Evolutionary conservation across 2,888 invertebrate species (phyloP).

Genomic region (Pardosa pseudoannulata): DNA sequence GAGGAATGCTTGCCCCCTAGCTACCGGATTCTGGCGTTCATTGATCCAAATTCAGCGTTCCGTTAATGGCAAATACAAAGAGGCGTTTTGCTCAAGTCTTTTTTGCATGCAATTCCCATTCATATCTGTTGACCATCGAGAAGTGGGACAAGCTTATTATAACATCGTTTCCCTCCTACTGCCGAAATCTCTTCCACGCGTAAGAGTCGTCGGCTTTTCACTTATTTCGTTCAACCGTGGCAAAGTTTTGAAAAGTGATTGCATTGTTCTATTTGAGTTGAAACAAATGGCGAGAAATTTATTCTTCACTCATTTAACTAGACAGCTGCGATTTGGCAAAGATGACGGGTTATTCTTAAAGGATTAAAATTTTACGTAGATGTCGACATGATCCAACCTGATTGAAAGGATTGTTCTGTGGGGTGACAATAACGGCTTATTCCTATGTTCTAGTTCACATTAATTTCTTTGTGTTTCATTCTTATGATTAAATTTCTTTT

Average conservation of each 20-base stretch:
- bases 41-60: neutral
- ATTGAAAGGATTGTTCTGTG: no score
- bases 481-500: no score
- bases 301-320: neutral
- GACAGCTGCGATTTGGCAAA: no score
- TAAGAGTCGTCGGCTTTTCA: neutral
- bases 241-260: neutral
- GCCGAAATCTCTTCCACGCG: neutral
- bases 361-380: no score
- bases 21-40: neutral
- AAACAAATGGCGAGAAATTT: neutral
- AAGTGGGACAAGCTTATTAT: neutral
- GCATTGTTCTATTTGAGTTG: neutral
- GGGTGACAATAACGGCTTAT: no score
- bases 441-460: no score
- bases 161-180: neutral
- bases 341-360: no score
- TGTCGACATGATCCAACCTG: no score
- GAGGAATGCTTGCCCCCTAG: neutral
- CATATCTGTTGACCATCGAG: neutral
- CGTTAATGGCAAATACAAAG: neutral
- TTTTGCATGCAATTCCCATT: neutral
- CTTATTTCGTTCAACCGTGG: neutral
- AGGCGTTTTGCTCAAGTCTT: neutral
- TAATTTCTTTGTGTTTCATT: no score